These are phyloP conservation scores for Scomberomorus guttatus DNA, from an alignment of 2,797 vertebrate species.

Conservation along the genomic window DNA sequence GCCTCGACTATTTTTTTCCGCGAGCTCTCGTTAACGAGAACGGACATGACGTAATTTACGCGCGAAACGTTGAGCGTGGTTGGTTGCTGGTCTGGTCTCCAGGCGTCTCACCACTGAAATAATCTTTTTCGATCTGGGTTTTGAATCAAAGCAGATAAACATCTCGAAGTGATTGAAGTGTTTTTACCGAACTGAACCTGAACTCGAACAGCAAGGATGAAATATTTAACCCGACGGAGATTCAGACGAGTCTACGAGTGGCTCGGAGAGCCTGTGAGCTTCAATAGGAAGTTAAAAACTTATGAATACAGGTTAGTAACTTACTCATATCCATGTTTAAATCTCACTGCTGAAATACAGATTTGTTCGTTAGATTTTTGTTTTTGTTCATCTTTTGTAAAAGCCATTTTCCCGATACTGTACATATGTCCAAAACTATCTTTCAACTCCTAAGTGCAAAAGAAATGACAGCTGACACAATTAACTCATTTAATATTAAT, in stretches of 20 bases:
- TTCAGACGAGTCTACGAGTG: conserved; percentile 83
- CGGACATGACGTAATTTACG: conserved; percentile 61
- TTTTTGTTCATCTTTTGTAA: neutral
- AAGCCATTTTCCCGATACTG: neutral
- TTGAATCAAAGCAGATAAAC: neutral
- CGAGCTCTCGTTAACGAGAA: no score
- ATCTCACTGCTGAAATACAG: no score
- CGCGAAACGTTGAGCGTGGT: conserved; percentile 61
- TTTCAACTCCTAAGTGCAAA: no score
- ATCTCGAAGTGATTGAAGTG: neutral
- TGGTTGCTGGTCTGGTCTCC: fast-evolving
- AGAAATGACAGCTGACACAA: no score
- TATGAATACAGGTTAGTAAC: conserved; percentile 87
- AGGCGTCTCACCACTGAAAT: neutral
- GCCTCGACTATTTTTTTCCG: no score
- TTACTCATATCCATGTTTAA: no score
- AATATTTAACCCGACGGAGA: conserved; percentile 81
- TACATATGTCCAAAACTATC: no score
- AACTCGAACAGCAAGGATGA: conserved; percentile 18
- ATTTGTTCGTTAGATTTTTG: neutral
- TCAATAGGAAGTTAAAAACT: conserved; percentile 85
- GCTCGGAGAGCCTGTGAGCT: conserved; percentile 77
- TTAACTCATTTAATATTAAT: no score
- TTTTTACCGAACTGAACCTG: neutral
- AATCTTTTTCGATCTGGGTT: fast-evolving